Base-by-base conservation (phyloP, 2,113 vertebrate genomes). In the Merops nubicus region DNA sequence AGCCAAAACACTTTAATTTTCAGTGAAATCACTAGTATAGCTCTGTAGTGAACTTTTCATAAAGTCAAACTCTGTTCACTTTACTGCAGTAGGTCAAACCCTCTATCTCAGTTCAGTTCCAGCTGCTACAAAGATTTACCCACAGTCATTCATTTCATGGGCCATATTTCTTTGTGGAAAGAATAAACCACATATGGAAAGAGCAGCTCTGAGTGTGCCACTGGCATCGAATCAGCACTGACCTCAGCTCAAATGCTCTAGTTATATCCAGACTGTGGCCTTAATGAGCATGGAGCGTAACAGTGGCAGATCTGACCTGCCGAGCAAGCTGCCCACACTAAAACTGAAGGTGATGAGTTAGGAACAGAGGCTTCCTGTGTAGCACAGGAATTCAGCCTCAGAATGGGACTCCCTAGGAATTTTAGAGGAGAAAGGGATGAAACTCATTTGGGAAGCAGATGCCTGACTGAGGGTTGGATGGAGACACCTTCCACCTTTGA, bases 81-180 rank as follows among this genome's bases (percentile, higher is more conserved):
- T 95, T 87, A 94, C 43, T 82, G 73, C 79, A 89, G 69, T 36
- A 92, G 83, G 83, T 91, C 95, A 92, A 92, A 92, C 36, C 60
- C 40, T 81, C 67, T 89, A 45, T 78, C 76, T 94, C 80, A 25
- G 57, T 47, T 93, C 93, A 65, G 31, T 88, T 75, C 38, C 88
- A 95, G 73, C 77, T 72, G 48, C 69, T 79, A 89, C n/a, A 50
- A 78, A 93, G 92, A 92, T 89, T 93, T 93, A 72, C 43, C 48
- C 62, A 81, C 31, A 48, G 88, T 75, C 9, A 8, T 81, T 92
- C 60, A 78, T 76, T 86, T 92, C 53, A 78, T 87, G 73, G 17
- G 42, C 13, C 18, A 9, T 85, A 79, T 89, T 89, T 94, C 73
- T 75, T 84, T 60, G 74, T n/a, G n/a, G 56, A 82, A 73, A 92